Conservation (phyloP, 2,888 invertebrate species). For the Bugula neritina region DNA sequence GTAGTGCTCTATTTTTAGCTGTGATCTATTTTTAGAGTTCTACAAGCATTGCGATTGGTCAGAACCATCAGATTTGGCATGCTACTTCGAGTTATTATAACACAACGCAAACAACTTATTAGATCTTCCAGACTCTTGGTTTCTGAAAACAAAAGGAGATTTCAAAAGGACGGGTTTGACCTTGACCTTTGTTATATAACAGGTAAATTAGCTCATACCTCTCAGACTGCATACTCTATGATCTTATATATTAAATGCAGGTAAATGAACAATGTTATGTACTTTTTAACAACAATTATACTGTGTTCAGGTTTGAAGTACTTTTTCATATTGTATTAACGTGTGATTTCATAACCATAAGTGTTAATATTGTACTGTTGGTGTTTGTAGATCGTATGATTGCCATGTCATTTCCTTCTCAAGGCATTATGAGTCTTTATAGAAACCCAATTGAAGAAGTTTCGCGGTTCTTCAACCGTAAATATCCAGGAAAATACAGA, state of each 20-base stretch:
- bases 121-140: conserved; percentile 53
- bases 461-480: conserved; percentile 54
- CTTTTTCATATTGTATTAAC: too few species aligned
- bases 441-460: conserved; percentile 57
- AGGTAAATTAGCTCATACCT: too few species aligned
- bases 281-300: too few species aligned
- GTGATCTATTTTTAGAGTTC: neutral
- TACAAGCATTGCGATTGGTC: conserved; percentile 38
- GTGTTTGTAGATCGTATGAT: conserved; percentile 54
- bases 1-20: too few species aligned
- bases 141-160: conserved; percentile 57
- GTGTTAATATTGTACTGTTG: too few species aligned
- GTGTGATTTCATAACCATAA: too few species aligned
- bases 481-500: conserved; percentile 55
- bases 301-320: too few species aligned
- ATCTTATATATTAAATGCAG: too few species aligned
- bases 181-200: conserved; percentile 57
- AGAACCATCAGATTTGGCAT: conserved; percentile 47
- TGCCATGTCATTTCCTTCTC: conserved; percentile 58
- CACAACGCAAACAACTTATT: conserved; percentile 53
- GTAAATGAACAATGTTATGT: too few species aligned
- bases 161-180: conserved; percentile 56
- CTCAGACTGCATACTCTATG: too few species aligned
- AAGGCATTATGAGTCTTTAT: conserved; percentile 55
- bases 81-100: conserved; percentile 43